These are phyloP conservation scores for Bombus balteatus DNA, from an alignment of 1,140 invertebrate genomes.

Conservation along the genomic window DNA sequence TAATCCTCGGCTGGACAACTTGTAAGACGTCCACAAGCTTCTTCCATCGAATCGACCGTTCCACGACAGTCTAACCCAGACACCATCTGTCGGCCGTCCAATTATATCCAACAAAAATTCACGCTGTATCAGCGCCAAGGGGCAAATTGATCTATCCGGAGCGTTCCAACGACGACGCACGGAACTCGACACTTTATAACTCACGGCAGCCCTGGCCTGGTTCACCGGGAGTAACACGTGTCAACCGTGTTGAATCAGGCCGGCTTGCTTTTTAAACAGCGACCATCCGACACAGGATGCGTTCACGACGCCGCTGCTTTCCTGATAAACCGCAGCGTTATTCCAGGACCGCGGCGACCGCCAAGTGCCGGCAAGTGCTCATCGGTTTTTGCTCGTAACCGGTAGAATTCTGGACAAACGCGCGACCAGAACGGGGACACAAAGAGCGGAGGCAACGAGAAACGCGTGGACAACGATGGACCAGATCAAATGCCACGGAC, in stretches of 20 bases:
- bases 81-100: conserved; percentile 23
- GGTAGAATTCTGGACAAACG: conserved; percentile 16
- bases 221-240: conserved; percentile 16
- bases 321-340: conserved; percentile 41
- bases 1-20: neutral
- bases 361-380: neutral
- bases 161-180: neutral
- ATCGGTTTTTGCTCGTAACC: conserved; percentile 31
- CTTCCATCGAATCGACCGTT: neutral
- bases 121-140: neutral
- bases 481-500: conserved; percentile 20
- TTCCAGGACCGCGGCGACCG: conserved; percentile 16
- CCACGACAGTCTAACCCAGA: neutral
- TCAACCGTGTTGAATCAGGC: neutral
- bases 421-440: neutral
- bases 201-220: neutral
- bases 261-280: neutral
- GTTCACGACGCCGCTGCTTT: neutral
- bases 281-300: neutral
- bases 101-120: conserved; percentile 26
- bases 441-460: conserved; percentile 1
- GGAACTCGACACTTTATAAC: conserved; percentile 35
- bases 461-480: neutral
- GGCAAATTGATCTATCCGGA: conserved; percentile 44
- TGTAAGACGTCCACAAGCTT: neutral